These are phyloP conservation scores for Pollachius pollachius DNA, from an alignment of 2,113 vertebrate genomes.

Conservation along the genomic window DNA sequence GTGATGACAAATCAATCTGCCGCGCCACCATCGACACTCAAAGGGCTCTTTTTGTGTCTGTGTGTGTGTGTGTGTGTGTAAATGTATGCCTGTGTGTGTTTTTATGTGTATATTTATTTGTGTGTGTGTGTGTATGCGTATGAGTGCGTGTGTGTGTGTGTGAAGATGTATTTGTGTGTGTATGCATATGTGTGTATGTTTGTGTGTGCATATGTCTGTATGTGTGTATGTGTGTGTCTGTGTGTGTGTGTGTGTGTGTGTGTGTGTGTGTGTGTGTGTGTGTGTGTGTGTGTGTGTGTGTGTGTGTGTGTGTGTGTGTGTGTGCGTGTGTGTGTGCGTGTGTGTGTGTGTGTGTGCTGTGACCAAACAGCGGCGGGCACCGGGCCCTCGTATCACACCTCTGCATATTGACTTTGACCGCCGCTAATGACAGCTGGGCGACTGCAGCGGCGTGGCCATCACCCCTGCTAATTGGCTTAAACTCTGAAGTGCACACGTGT, in stretches of 20 bases:
- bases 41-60: no score
- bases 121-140: no score
- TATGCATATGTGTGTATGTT: neutral
- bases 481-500: constrained; percentile 46
- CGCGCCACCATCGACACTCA: no score
- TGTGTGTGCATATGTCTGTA: neutral
- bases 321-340: constrained; percentile 1
- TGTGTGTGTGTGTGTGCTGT: neutral
- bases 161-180: neutral
- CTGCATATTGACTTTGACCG: constrained; percentile 42
- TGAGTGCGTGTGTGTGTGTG: neutral
- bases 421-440: constrained; percentile 42
- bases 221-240: neutral
- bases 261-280: neutral
- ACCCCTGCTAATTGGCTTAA: constrained; percentile 55
- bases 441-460: constrained; percentile 33
- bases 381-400: neutral
- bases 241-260: neutral
- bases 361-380: constrained; percentile 36
- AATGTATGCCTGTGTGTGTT: no score
- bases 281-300: constrained; percentile 1
- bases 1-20: no score
- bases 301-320: constrained; percentile 1
- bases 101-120: no score
- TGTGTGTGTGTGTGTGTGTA: no score